phyloP scores from a whole-genome alignment of 2,888 invertebrate genomes.

The Tetramorium bicarinatum region DNA sequence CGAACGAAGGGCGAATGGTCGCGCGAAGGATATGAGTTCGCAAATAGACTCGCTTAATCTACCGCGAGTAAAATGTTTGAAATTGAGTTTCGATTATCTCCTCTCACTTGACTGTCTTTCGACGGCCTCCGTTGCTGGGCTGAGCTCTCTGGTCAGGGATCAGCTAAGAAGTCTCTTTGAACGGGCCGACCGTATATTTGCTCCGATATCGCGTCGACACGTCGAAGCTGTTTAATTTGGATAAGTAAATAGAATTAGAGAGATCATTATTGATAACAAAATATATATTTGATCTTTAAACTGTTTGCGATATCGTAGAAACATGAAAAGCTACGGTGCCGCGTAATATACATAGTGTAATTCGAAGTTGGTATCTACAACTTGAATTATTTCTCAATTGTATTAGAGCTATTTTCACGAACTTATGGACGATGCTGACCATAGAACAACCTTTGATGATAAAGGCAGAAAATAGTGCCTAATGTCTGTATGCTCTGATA shows the following conservation, averaged over 20 bases:
- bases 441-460: constrained; percentile 44
- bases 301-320: neutral
- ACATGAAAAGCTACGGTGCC: neutral
- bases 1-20: constrained; percentile 29
- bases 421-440: constrained; percentile 36
- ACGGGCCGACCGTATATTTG: neutral
- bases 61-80: constrained; percentile 55
- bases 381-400: constrained; percentile 25
- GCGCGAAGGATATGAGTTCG: constrained; percentile 49
- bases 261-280: neutral
- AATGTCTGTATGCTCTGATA: constrained; percentile 31
- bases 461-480: constrained; percentile 43
- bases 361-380: constrained; percentile 2
- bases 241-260: neutral
- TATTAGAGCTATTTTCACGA: constrained; percentile 32
- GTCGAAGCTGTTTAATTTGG: neutral
- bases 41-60: constrained; percentile 56
- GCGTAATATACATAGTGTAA: neutral
- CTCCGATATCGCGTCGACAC: neutral
- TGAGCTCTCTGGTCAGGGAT: constrained; percentile 31
- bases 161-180: constrained; percentile 50
- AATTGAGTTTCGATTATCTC: constrained; percentile 56
- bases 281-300: neutral
- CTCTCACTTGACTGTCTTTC: constrained; percentile 48
- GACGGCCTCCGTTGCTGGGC: constrained; percentile 21